Evolutionary conservation across 2,888 invertebrate genomes (phyloP), one percentile per base, ranked within the genome.

Genomic region (Saturnia pavonia): DNA sequence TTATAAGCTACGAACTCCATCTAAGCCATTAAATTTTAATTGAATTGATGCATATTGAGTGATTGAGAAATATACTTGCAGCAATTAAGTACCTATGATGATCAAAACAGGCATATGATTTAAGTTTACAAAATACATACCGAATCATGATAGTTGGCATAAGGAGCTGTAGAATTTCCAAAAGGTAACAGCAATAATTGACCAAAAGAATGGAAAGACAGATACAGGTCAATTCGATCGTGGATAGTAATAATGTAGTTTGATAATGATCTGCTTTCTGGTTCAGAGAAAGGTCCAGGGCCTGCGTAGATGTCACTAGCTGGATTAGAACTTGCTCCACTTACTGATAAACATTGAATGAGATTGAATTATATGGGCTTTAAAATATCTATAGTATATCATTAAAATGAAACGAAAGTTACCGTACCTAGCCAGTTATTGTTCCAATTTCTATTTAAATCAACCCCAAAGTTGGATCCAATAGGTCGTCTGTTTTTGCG

Each of bases 191-290:
- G 82, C 25, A 97, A 82, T 73, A 95, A 85, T 79, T 97, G 96
- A 0, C 96, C 95, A 77, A 94, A 97, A 0, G 97, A 96, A 85
- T 97, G 97, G 80, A 95, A 89, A 0, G 94, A 91, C 1, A 95
- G 80, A 75, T 95, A 95, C 69, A 94, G 80, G 0, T 91, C 85
- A 1, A 93, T 81, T 40, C 78, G 80, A 60, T 85, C 87, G 9
- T 79, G 77, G 60, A 87, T 82, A 51, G 73, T 77, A 25, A 69
- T 80, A 72, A 78, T 88, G 73, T 70, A 83, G 51, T 42, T 72
- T 63, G 76, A 93, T 75, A 85, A 84, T 80, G 74, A 83, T 70
- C 84, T 82, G 0, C 94, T 90, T 80, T 96, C 95, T 0, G 87
- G 88, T 78, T 96, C 96, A 0, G 95, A 95, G 78, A 95, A 95